Percentiles rank a stretch among this genome's conserved stretches.
These are phyloP conservation scores for Theristicus caerulescens DNA, from an alignment of 2,113 vertebrate genomes.

Conservation along the genomic window DNA sequence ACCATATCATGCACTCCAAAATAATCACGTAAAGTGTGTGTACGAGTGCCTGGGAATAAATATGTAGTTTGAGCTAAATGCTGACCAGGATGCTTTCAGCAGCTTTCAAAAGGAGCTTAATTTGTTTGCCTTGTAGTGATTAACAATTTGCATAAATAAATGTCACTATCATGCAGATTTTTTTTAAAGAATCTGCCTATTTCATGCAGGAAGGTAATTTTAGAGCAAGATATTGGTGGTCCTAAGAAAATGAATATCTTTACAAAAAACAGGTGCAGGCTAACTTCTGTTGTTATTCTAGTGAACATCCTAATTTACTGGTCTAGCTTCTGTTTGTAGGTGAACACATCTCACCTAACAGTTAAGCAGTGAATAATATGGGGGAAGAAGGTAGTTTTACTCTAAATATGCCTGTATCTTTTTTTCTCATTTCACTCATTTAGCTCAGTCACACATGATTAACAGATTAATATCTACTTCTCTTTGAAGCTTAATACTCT, in stretches of 20 bases:
- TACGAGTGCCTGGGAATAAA: background rate
- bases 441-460: background rate
- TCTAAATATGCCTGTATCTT: background rate
- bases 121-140: background rate
- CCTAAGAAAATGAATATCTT: background rate
- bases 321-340: background rate
- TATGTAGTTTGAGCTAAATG: background rate
- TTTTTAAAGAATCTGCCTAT: background rate
- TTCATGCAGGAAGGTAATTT: background rate
- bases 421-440: background rate
- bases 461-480: background rate
- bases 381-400: background rate
- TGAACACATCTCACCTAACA: background rate
- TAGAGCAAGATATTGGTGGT: background rate
- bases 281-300: background rate
- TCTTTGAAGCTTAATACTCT: background rate
- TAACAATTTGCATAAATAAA: background rate
- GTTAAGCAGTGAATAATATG: background rate
- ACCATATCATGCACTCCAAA: background rate
- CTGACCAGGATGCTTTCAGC: background rate
- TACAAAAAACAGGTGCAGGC: background rate
- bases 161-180: accelerated
- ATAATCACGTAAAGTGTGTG: background rate
- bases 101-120: background rate
- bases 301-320: background rate